phyloP scores from a whole-genome alignment of 1,140 invertebrate species.

The Mamestra configurata region DNA sequence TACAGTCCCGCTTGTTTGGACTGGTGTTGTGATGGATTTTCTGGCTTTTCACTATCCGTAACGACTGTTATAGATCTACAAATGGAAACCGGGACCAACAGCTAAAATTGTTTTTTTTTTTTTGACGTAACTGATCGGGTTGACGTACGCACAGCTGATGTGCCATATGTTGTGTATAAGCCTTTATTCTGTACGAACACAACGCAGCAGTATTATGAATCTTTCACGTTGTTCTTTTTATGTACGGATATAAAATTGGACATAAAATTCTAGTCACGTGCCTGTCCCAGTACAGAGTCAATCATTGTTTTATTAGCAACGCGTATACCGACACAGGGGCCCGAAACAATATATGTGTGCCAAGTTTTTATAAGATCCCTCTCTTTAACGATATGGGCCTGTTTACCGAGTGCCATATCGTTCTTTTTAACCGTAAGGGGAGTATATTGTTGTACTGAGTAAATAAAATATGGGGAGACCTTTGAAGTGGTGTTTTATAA shows the following conservation, averaged over 20 bases:
- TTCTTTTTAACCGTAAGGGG: conserved; percentile 7
- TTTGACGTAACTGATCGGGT: no score
- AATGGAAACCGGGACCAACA: no score
- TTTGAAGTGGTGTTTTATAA: not conserved
- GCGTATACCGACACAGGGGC: conserved; percentile 30
- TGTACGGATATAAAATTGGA: conserved; percentile 76
- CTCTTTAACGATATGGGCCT: conserved; percentile 40
- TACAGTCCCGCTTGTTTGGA: no score
- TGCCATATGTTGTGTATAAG: no score
- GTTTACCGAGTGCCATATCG: conserved; percentile 45
- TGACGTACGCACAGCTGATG: no score
- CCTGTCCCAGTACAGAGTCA: conserved; percentile 71
- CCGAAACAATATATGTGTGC: conserved; percentile 30
- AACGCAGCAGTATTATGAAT: conserved; percentile 74
- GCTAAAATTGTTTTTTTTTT: no score
- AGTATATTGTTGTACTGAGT: conserved; percentile 2
- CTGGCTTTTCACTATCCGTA: no score
- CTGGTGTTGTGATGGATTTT: no score
- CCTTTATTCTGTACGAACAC: conserved; percentile 55
- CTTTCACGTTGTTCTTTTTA: conserved; percentile 77
- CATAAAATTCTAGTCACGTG: conserved; percentile 81
- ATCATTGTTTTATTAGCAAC: conserved; percentile 82
- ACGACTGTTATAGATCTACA: no score
- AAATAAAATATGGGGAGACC: conserved; percentile 27
- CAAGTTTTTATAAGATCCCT: conserved; percentile 34